Evolutionary conservation across 2,888 invertebrate genomes (phyloP), one percentile per base, ranked within the genome.

Genomic region (Pilophorus perplexus): DNA sequence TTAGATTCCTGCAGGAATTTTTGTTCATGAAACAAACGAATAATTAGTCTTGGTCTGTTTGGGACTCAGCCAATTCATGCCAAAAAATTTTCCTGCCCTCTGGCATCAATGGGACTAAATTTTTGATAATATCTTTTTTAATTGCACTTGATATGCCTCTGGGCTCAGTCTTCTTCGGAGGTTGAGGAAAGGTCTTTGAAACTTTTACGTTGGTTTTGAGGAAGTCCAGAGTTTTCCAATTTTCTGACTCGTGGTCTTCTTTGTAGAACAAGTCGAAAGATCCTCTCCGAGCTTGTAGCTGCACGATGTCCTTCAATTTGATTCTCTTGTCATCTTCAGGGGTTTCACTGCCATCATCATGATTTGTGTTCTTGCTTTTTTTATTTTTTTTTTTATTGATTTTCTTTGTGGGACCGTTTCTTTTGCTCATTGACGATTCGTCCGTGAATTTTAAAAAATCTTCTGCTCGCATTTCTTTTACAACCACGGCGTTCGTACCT

Each of bases 371-470:
- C 44, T 44, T 44, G 44, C n/a, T 44, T 16, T n/a, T 44, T 44
- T 33, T 33, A 10, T 33, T 50, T 22, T 50, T 50, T 8, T 4
- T 25, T 12, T 12, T 12, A 3, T 23, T 25, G 25, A n/a, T 52
- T 28, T 8, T 16, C 12, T 27, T 16, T 3, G 16, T 27, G n/a
- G n/a, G n/a, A n/a, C n/a, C n/a, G 27, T 62, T 62, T 27, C 48
- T 1, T 27, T 62, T 62, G 27, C 3, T 2, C 1, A 23, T 16
- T 2, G 46, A 62, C 3, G 62, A 62, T 27, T 44, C 62, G 14
- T 62, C 62, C 18, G n/a, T 62, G 16, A 46, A 62, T 3, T 12
- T 4, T 3, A 46, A 27, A 16, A 62, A 62, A 23, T 62, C 62
- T 1, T 2, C 3, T 3, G 62, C 23, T 1, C 14, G 2, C 62